phyloP scores from a whole-genome alignment of 2,113 vertebrate genomes.

The Hepsetus odoe region DNA sequence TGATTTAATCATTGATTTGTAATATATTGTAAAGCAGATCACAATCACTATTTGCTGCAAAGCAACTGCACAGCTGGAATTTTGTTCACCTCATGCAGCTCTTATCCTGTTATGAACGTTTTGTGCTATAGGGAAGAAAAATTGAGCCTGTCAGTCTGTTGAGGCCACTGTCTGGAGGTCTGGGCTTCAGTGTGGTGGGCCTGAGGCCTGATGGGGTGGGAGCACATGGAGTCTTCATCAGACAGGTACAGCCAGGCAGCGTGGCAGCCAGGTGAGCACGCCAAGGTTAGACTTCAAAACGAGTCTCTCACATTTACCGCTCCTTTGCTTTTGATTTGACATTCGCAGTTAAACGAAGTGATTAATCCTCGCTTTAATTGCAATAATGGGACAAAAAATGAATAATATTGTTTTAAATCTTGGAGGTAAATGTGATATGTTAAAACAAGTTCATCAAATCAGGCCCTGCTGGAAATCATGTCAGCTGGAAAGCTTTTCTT shows the following conservation, averaged over 20 bases:
- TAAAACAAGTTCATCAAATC: no score
- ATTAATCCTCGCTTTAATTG: no score
- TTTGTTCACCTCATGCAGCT: not conserved
- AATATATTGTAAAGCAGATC: not conserved
- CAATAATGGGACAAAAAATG: no score
- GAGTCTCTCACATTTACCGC: no score
- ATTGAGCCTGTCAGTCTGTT: constrained; percentile 83
- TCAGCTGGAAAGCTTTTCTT: not conserved
- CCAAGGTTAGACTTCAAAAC: no score
- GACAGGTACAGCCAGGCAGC: constrained; percentile 89
- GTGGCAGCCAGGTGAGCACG: constrained; percentile 86
- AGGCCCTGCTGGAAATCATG: not conserved
- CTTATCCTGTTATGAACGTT: not conserved
- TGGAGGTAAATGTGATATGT: no score
- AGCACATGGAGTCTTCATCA: constrained; percentile 85
- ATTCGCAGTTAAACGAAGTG: no score
- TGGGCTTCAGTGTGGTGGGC: constrained; percentile 94
- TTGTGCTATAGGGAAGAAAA: constrained; percentile 79
- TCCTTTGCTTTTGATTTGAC: not conserved
- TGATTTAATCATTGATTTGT: not conserved
- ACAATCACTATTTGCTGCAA: not conserved
- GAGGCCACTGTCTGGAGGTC: constrained; percentile 84
- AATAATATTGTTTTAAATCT: no score
- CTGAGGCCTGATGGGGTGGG: constrained; percentile 78
- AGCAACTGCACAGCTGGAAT: not conserved